phyloP scores from a whole-genome alignment of 2,888 invertebrate genomes.

The Amaurobius ferox region DNA sequence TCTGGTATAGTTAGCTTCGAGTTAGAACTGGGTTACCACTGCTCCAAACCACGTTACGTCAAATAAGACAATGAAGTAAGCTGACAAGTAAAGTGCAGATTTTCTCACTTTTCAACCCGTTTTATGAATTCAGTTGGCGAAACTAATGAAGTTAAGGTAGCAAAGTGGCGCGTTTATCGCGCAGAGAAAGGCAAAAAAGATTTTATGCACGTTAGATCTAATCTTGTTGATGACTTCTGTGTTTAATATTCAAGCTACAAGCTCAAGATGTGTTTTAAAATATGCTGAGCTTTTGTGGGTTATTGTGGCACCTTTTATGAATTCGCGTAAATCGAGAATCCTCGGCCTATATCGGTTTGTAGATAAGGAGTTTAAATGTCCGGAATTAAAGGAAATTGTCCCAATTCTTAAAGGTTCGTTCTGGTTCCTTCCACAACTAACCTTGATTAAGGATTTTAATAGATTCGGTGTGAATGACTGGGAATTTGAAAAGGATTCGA shows the following conservation, averaged over 20 bases:
- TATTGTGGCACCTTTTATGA: constrained; percentile 5
- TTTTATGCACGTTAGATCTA: not conserved
- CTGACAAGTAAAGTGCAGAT: not conserved
- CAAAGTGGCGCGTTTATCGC: not conserved
- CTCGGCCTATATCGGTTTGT: too few species aligned
- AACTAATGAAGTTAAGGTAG: not conserved
- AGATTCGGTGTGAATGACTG: too few species aligned
- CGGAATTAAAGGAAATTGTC: too few species aligned
- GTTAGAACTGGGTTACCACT: too few species aligned
- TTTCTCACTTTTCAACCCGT: constrained; percentile 1
- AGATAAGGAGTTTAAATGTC: too few species aligned
- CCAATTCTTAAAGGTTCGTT: too few species aligned
- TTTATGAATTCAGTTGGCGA: constrained; percentile 9
- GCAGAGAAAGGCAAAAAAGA: not conserved
- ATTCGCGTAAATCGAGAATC: too few species aligned
- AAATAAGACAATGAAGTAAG: not conserved
- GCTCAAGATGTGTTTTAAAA: too few species aligned
- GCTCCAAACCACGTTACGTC: not conserved
- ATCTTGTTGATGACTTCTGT: not conserved
- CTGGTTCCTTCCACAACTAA: too few species aligned
- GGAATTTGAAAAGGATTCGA: too few species aligned
- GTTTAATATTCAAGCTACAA: not conserved
- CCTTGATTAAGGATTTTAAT: too few species aligned
- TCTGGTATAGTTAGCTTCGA: too few species aligned
- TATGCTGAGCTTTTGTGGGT: not conserved